Percentiles rank a stretch among this genome's conserved stretches.
These are phyloP conservation scores for Cydia strobilella DNA, from an alignment of 1,140 invertebrate genomes.

Conservation along the genomic window DNA sequence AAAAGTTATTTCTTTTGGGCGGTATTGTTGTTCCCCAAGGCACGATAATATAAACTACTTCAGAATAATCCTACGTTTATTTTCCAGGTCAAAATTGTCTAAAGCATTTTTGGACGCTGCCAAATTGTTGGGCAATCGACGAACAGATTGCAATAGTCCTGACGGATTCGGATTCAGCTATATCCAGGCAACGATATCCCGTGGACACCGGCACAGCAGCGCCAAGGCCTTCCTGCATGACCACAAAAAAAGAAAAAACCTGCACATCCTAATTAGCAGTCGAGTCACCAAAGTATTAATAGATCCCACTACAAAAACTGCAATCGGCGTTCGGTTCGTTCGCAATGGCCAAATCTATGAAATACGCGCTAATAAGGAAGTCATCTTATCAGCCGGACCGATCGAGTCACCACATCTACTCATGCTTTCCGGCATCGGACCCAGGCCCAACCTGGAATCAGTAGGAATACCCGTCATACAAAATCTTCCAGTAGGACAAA, in stretches of 20 bases:
- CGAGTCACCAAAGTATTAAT: conserved; percentile 84
- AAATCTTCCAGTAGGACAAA: conserved; percentile 85
- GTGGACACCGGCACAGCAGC: conserved; percentile 77
- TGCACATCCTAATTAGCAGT: conserved; percentile 82
- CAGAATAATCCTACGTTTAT: not conserved
- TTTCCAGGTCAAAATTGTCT: conserved; percentile 77
- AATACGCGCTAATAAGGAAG: conserved; percentile 83
- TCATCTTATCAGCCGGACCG: conserved; percentile 86
- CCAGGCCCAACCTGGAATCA: conserved; percentile 82
- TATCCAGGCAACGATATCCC: conserved; percentile 83
- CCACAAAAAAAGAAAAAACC: conserved; percentile 82
- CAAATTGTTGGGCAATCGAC: conserved; percentile 80
- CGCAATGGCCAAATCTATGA: conserved; percentile 70
- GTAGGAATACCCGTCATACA: conserved; percentile 84
- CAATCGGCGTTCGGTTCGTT: conserved; percentile 83
- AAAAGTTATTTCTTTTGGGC: no score
- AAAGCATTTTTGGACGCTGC: conserved; percentile 84
- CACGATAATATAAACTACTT: conserved; percentile 8
- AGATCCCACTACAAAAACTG: conserved; percentile 80
- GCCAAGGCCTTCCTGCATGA: conserved; percentile 82
- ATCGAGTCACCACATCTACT: conserved; percentile 90
- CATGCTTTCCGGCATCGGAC: conserved; percentile 91
- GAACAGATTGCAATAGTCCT: conserved; percentile 85
- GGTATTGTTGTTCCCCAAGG: not conserved
- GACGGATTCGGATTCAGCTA: conserved; percentile 83